These are phyloP conservation scores for Mohoua ochrocephala DNA, from an alignment of 2,113 vertebrate genomes.

Conservation along the genomic window DNA sequence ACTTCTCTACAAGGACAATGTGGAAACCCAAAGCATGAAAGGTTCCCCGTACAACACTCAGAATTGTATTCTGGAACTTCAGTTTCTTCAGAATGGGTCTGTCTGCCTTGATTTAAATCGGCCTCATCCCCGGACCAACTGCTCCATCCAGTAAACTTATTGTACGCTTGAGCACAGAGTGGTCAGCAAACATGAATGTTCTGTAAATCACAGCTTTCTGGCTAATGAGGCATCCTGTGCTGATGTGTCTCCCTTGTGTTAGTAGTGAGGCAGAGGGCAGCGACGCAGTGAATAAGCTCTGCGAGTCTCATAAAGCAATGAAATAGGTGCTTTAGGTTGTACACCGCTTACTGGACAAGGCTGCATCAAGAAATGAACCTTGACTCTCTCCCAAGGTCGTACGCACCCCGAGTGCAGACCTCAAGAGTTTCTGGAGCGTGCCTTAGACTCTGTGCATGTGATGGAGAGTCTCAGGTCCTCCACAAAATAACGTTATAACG, in stretches of 20 bases:
- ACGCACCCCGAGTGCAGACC: accelerated
- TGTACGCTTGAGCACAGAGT: not conserved
- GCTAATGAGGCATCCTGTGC: not conserved
- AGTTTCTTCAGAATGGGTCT: not conserved
- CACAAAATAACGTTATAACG: not conserved
- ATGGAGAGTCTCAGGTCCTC: not conserved
- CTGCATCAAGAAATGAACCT: not conserved
- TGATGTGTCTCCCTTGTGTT: not conserved
- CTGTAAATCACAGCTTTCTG: not conserved
- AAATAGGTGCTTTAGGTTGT: not conserved
- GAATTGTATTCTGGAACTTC: not conserved
- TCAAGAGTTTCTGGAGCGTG: not conserved
- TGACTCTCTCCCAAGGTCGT: not conserved
- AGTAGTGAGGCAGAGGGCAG: not conserved
- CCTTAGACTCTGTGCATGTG: not conserved
- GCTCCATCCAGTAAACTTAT: not conserved
- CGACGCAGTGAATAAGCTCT: not conserved
- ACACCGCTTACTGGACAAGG: not conserved
- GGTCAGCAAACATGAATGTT: not conserved
- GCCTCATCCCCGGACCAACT: not conserved
- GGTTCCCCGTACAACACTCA: not conserved
- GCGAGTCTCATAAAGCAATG: not conserved
- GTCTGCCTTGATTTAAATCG: not conserved
- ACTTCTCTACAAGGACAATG: not conserved
- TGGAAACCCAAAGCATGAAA: not conserved